Conservation (phyloP, 2,888 invertebrate genomes). For the Eilema depressum region DNA sequence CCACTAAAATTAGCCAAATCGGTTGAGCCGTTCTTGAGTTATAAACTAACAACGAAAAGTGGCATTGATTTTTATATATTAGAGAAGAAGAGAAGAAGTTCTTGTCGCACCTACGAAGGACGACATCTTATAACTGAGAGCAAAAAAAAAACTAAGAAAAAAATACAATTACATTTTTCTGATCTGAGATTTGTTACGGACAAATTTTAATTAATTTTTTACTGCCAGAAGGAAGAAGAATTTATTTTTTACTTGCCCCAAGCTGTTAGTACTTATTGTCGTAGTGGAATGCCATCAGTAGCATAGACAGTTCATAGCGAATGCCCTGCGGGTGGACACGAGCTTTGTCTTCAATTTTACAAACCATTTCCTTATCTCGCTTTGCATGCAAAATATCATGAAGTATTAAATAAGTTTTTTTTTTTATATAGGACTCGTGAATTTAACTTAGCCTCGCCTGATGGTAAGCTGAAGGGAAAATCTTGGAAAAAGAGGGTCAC, state of each 20-base stretch:
- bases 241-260: conserved; percentile 6
- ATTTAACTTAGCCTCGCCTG: no score
- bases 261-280: neutral
- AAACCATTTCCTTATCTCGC: neutral
- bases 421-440: no score
- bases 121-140: neutral
- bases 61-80: no score
- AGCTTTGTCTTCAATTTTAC: neutral
- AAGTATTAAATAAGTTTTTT: no score
- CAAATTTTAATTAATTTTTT: conserved; percentile 21
- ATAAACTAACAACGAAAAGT: no score
- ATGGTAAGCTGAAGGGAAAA: no score
- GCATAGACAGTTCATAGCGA: neutral
- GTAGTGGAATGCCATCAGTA: neutral
- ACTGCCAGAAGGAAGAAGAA: conserved; percentile 4
- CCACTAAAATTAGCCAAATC: no score
- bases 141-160: neutral
- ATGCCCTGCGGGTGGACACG: neutral
- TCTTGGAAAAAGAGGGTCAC: no score
- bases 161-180: conserved; percentile 18
- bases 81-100: no score
- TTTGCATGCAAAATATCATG: no score
- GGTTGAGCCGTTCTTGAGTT: no score
- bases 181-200: conserved; percentile 19
- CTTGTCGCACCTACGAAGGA: neutral